Evolutionary conservation across 1,140 invertebrate species (phyloP).

Genomic region (Proctacanthus coquilletti): DNA sequence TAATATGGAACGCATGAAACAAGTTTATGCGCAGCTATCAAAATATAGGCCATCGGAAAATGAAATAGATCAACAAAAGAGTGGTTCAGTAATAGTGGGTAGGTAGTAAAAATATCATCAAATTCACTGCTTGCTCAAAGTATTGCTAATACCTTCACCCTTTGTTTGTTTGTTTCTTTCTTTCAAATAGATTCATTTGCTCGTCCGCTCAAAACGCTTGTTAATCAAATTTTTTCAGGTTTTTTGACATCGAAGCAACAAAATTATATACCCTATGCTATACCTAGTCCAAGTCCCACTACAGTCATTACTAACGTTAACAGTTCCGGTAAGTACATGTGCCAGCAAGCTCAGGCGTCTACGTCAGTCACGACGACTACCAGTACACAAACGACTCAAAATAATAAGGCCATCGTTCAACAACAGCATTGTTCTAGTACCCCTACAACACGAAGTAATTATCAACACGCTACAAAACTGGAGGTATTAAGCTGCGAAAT

Average conservation of each 20-base stretch:
- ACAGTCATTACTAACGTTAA: constrained; percentile 3
- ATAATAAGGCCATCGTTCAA: not conserved
- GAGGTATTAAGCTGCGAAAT: not conserved
- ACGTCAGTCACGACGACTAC: too few species aligned
- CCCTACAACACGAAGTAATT: not conserved
- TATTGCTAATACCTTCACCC: not conserved
- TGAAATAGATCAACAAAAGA: not conserved
- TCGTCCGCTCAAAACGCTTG: too few species aligned
- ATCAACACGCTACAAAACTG: not conserved
- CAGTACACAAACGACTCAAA: not conserved
- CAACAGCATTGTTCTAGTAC: not conserved
- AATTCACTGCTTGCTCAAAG: too few species aligned
- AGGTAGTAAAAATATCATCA: too few species aligned
- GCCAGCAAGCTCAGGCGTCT: too few species aligned
- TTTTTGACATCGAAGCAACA: not conserved
- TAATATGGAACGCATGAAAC: constrained; percentile 76
- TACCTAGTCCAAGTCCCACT: constrained; percentile 2
- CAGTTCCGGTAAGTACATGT: constrained; percentile 1
- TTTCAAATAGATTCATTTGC: too few species aligned
- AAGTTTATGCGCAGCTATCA: constrained; percentile 66
- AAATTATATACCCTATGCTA: constrained; percentile 1
- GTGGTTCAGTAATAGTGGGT: not conserved
- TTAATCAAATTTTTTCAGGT: not conserved
- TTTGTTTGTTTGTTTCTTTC: too few species aligned
- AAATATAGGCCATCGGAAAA: constrained; percentile 33